Conservation (phyloP, 2,113 vertebrate species). For the Clarias batrachus region DNA sequence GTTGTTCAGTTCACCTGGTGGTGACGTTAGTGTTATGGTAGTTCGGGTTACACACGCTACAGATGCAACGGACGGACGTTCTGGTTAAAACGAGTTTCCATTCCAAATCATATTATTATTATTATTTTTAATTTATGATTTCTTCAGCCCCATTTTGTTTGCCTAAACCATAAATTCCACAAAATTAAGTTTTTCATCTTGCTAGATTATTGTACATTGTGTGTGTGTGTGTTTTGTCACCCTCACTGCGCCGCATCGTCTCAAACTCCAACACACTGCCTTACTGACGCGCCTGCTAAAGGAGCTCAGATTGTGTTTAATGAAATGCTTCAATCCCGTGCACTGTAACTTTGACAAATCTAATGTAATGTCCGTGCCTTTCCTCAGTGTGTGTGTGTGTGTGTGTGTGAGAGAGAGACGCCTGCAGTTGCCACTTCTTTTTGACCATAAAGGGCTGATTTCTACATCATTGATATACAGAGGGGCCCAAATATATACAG, state of each 20-base stretch:
- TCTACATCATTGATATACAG: background rate
- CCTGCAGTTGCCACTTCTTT: background rate
- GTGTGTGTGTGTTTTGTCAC: conserved; percentile 15
- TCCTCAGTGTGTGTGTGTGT: background rate
- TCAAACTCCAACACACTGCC: conserved; percentile 45
- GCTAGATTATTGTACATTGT: background rate
- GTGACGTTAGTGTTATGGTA: no score
- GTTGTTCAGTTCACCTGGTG: no score
- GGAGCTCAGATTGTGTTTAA: conserved; percentile 9
- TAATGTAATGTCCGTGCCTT: conserved; percentile 49
- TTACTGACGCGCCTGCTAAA: conserved; percentile 32
- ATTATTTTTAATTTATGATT: conserved; percentile 6
- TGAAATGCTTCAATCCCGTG: conserved; percentile 28
- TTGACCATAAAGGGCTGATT: background rate
- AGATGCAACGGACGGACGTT: background rate
- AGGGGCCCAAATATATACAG: no score
- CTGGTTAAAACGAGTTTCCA: background rate
- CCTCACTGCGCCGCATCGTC: conserved; percentile 20
- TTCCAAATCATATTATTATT: background rate
- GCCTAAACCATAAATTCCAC: background rate
- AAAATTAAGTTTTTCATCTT: conserved; percentile 16
- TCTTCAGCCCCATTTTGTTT: background rate
- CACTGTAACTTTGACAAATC: conserved; percentile 44
- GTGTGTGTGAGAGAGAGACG: background rate
- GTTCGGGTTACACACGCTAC: background rate